Evolutionary conservation across 2,797 vertebrate genomes (phyloP).

Genomic region (Sebastes flavidus): DNA sequence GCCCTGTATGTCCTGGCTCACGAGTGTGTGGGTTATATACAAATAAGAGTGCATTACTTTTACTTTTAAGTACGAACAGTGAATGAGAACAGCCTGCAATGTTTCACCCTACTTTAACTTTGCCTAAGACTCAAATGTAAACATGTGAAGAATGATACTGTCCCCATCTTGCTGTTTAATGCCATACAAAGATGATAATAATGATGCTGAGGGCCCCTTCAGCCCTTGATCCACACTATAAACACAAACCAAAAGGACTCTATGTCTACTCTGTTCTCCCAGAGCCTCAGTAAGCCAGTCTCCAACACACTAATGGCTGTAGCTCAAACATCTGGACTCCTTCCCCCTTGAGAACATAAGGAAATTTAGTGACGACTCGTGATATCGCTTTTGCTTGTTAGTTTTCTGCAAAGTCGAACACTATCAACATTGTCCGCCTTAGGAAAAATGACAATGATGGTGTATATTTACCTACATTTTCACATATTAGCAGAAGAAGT

Average conservation of each 20-base stretch:
- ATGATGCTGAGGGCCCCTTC: not conserved
- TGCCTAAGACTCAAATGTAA: conserved; percentile 3
- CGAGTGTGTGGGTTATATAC: not conserved
- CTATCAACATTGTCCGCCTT: not conserved
- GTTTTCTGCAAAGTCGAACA: not conserved
- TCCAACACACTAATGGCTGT: not conserved
- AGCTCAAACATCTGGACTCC: conserved; percentile 9
- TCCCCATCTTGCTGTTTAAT: not conserved
- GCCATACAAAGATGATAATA: not conserved
- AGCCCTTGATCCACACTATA: not conserved
- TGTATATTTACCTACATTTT: not conserved
- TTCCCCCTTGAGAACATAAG: not conserved
- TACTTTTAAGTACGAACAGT: not conserved
- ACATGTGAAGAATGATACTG: not conserved
- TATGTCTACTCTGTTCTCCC: not conserved
- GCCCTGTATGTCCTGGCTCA: not conserved
- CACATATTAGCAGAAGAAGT: not conserved
- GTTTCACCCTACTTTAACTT: conserved; percentile 24
- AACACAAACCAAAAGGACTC: conserved; percentile 7
- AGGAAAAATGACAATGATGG: not conserved
- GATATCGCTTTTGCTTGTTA: not conserved
- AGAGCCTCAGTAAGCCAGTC: not conserved
- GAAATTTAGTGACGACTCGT: not conserved
- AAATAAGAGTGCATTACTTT: not conserved
- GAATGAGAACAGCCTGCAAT: not conserved